These are phyloP conservation scores for Aphelenchoides bicaudatus DNA, from an alignment of 2,888 invertebrate genomes.

Conservation along the genomic window DNA sequence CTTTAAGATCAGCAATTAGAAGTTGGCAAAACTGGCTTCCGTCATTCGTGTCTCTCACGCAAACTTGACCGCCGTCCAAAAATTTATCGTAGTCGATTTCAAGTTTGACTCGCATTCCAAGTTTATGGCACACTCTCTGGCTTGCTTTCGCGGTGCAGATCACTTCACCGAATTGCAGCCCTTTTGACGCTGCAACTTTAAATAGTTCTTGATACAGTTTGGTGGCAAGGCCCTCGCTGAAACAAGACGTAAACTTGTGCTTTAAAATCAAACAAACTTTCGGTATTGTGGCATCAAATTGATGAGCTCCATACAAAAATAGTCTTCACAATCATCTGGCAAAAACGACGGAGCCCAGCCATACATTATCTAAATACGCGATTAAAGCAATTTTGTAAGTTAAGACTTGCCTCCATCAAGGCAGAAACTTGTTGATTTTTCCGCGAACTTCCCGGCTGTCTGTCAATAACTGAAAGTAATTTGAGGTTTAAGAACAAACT, in stretches of 20 bases:
- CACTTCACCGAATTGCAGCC: neutral
- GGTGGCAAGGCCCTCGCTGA: slow-evolving; percentile 1
- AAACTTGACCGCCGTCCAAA: slow-evolving; percentile 4
- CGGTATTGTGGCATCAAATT: slow-evolving; percentile 1
- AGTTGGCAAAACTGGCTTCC: neutral
- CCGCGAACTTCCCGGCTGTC: neutral
- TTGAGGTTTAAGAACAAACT: too few species aligned
- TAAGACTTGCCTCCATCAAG: too few species aligned
- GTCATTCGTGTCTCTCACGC: slow-evolving; percentile 5
- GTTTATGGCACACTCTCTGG: slow-evolving; percentile 4
- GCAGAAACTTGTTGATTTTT: slow-evolving; percentile 2
- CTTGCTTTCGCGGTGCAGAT: neutral
- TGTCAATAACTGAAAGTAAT: slow-evolving; percentile 7
- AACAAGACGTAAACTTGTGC: neutral
- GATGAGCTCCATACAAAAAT: slow-evolving; percentile 16
- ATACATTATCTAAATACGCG: too few species aligned
- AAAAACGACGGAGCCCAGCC: neutral
- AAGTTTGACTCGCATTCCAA: slow-evolving; percentile 2
- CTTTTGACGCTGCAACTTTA: neutral
- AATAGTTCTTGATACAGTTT: slow-evolving; percentile 4
- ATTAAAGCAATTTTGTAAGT: too few species aligned
- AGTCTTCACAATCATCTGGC: neutral
- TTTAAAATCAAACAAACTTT: neutral
- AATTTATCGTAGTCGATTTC: slow-evolving; percentile 1
- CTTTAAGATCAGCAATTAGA: slow-evolving; percentile 1